Evolutionary conservation across 2,888 invertebrate species (phyloP).

Genomic region (Glyphotaelius pellucidus): DNA sequence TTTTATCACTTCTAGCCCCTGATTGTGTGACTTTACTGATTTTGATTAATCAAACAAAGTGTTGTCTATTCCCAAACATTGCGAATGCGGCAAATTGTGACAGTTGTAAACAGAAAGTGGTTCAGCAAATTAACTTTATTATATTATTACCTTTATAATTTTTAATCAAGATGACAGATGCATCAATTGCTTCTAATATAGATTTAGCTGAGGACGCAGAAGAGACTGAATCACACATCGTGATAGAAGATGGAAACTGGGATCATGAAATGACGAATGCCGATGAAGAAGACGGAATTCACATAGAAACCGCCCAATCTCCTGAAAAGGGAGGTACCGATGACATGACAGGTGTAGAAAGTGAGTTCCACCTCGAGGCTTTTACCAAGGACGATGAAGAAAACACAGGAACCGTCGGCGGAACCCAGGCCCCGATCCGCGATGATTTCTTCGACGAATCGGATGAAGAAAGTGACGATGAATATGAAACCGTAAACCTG

Average conservation of each 20-base stretch:
- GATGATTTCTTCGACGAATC: slow-evolving; percentile 33
- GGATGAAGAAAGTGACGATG: slow-evolving; percentile 51
- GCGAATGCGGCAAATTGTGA: neutral
- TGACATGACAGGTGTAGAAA: slow-evolving; percentile 38
- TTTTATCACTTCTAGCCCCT: neutral
- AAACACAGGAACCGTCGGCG: slow-evolving; percentile 19
- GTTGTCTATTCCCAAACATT: neutral
- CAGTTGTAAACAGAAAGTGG: neutral
- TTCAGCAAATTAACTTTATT: neutral
- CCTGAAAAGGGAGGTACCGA: slow-evolving; percentile 18
- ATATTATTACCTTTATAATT: neutral
- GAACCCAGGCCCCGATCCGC: neutral
- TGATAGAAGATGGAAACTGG: slow-evolving; percentile 49
- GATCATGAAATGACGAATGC: slow-evolving; percentile 31
- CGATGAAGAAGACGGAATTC: slow-evolving; percentile 46
- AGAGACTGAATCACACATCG: slow-evolving; percentile 32
- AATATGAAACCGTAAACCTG: slow-evolving; percentile 10
- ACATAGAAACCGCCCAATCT: neutral
- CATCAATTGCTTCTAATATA: slow-evolving; percentile 21
- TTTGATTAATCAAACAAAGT: neutral
- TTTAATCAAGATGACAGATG: neutral
- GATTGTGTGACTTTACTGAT: neutral
- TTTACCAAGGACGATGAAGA: slow-evolving; percentile 42
- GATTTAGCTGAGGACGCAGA: slow-evolving; percentile 30
- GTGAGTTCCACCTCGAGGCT: slow-evolving; percentile 36